Conservation (phyloP, 2,113 vertebrate species). For the Nibea coibor region DNA sequence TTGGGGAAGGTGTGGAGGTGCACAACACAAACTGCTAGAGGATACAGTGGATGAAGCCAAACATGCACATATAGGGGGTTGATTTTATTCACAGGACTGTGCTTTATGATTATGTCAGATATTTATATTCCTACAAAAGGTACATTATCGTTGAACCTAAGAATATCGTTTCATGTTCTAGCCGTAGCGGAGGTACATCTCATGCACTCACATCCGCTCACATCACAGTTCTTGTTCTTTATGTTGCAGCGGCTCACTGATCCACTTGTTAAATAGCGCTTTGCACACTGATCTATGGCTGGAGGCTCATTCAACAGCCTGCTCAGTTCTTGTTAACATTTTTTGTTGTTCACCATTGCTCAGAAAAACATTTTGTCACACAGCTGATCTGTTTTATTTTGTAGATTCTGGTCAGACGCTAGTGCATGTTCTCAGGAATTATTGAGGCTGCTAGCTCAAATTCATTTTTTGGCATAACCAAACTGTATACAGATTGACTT, state of each 20-base stretch:
- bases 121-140: not conserved
- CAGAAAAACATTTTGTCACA: not conserved
- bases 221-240: not conserved
- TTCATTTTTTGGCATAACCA: too few relatives aligned
- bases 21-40: slow-evolving; percentile 14
- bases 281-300: too few relatives aligned
- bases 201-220: not conserved
- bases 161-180: not conserved
- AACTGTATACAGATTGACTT: too few relatives aligned
- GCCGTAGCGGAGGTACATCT: not conserved
- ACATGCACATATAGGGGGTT: not conserved
- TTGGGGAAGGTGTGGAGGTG: slow-evolving; percentile 2
- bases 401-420: too few relatives aligned
- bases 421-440: too few relatives aligned
- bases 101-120: too few relatives aligned
- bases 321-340: not conserved
- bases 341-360: not conserved
- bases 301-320: not conserved
- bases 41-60: not conserved
- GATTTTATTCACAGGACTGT: not conserved
- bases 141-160: not conserved
- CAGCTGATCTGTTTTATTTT: not conserved
- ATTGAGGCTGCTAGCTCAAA: too few relatives aligned
- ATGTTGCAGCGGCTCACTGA: not conserved
- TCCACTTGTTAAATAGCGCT: not conserved